A percentile compares a stretch with the other conserved stretches of the same genome.
Conservation (phyloP, 2,113 vertebrate species). For the Amphiprion ocellaris region DNA sequence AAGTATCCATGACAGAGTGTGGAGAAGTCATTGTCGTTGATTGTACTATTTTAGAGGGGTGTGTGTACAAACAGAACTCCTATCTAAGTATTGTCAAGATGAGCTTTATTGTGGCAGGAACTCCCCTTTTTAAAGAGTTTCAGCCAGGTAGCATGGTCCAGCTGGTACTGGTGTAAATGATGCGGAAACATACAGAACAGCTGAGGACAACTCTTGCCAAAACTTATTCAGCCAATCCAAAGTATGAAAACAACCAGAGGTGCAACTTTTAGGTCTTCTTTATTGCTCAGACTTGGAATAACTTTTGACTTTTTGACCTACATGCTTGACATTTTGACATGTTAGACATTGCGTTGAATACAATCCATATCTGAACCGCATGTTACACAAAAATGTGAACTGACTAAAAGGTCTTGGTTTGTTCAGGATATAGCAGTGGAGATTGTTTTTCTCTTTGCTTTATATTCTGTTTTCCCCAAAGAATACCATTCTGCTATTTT, state of each 20-base stretch:
- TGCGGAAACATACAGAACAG: too few species aligned
- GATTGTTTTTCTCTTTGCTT: neutral
- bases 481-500: slow-evolving; percentile 7
- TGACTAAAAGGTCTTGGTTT: slow-evolving; percentile 4
- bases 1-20: slow-evolving; percentile 8
- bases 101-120: slow-evolving; percentile 22
- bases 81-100: slow-evolving; percentile 4
- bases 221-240: too few species aligned
- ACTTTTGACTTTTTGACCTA: too few species aligned
- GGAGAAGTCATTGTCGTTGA: slow-evolving; percentile 18
- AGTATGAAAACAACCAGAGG: too few species aligned
- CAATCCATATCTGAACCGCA: neutral
- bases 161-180: too few species aligned
- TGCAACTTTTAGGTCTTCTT: too few species aligned
- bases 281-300: too few species aligned
- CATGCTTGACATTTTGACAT: neutral
- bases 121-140: neutral
- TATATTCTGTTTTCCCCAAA: slow-evolving; percentile 9
- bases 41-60: slow-evolving; percentile 15
- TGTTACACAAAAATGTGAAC: neutral
- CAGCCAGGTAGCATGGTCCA: too few species aligned
- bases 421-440: neutral
- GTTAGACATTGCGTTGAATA: neutral
- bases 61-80: slow-evolving; percentile 2
- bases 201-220: too few species aligned